phyloP scores from a whole-genome alignment of 2,113 vertebrate genomes.

The Gorsachius goisagi region DNA sequence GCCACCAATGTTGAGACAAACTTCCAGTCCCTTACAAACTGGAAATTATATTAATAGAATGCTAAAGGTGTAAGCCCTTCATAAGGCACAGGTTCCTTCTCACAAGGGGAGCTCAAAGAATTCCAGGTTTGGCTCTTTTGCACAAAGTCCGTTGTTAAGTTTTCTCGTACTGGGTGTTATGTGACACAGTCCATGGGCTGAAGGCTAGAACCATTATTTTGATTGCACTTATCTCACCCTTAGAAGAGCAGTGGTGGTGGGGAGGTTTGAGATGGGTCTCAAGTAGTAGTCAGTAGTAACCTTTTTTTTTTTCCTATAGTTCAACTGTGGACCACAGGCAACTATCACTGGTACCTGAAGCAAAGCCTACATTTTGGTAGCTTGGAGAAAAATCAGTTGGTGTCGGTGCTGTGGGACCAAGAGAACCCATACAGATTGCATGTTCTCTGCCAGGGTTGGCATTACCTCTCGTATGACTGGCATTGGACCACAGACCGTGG shows the following conservation, averaged over 20 bases:
- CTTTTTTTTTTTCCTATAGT: constrained; percentile 74
- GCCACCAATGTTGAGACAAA: too few species aligned
- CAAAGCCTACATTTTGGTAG: constrained; percentile 87
- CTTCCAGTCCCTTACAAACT: too few species aligned
- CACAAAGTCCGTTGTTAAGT: neutral
- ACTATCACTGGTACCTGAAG: constrained; percentile 98
- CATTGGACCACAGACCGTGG: constrained; percentile 86
- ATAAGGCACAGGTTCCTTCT: neutral
- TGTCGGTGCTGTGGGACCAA: constrained; percentile 87
- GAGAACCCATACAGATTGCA: constrained; percentile 81
- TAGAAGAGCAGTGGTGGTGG: neutral
- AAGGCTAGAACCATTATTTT: neutral
- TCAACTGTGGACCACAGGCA: constrained; percentile 91
- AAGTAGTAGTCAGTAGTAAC: neutral
- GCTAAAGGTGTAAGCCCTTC: neutral
- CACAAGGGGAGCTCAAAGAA: neutral
- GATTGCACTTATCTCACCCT: neutral
- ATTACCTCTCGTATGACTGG: constrained; percentile 87
- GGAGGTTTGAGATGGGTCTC: neutral
- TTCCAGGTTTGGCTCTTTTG: neutral
- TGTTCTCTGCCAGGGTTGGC: constrained; percentile 81
- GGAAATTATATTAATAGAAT: neutral
- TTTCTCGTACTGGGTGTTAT: neutral
- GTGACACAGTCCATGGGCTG: neutral
- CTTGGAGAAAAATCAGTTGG: constrained; percentile 70